Base-by-base conservation (phyloP, 2,888 invertebrate species). In the Xanthia icteritia region DNA sequence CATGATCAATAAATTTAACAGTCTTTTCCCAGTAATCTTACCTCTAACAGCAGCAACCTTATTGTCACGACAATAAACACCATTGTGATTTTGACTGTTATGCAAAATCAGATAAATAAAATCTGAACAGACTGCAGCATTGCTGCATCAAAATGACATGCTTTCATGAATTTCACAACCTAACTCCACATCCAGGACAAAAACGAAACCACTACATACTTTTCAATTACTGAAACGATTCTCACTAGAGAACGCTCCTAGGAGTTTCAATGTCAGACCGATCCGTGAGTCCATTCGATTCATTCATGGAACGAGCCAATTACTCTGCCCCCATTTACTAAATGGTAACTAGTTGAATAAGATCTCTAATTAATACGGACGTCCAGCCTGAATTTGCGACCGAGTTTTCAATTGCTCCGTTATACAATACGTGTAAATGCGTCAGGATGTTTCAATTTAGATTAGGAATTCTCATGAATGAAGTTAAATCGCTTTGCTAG, bases 341-440 rank as follows among this genome's bases (percentile, higher is more conserved):
- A 88, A 88, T 82, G 86, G 81, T 80, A 82, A 81, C 86, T 76
- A 87, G 86, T 88, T 88, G 85, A 89, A 86, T 89, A 85, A 85
- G 89, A 88, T 89, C 87, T 83, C 87, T 81, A 87, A 87, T 87
- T 88, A 89, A 89, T 89, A 87, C 80, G 79, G 77, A 79, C 81
- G 76, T 81, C 78, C 88, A 86, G 79, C 45, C 82, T 83, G 79
- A 87, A 85, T 85, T 86, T 85, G 77, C 77, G 88, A 78, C 88
- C 86, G 89, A 88, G 79, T 87, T 88, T 84, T 81, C 81, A 86
- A 88, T 88, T 84, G 82, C 80, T 23, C 31, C n/a, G 75, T 77
- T 63, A 74, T 68, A 84, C 78, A 86, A 82, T 85, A 84, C 81
- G 81, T 82, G 86, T 73, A 82, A 88, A 86, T 74, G 77, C 78